Conservation (phyloP, 2,888 invertebrate genomes). For the Pachymerium ferrugineum region DNA sequence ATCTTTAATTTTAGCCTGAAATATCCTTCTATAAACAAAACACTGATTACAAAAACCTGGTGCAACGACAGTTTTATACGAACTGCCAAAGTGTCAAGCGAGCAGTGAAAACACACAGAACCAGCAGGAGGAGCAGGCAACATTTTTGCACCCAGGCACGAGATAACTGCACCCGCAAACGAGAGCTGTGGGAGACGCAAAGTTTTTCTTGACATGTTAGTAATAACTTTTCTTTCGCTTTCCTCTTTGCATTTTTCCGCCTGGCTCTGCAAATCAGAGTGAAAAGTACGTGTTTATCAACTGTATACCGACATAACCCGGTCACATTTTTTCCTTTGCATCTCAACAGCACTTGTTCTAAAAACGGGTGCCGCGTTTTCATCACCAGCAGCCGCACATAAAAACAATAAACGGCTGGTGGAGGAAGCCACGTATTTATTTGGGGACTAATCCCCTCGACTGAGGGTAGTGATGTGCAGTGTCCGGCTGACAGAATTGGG, state of each 20-base stretch:
- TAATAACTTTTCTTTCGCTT: background rate
- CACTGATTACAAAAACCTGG: no score
- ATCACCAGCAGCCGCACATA: conserved; percentile 22
- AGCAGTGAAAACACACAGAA: background rate
- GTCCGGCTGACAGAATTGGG: conserved; percentile 33
- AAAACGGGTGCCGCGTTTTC: background rate
- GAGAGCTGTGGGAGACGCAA: background rate
- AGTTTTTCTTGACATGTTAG: no score
- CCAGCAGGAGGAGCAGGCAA: background rate
- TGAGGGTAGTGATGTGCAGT: conserved; percentile 32
- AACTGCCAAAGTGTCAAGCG: background rate
- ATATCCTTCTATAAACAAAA: no score
- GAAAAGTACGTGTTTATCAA: background rate
- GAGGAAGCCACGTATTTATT: conserved; percentile 10
- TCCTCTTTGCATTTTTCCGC: background rate
- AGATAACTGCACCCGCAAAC: background rate
- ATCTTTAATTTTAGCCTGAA: no score
- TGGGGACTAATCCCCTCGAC: conserved; percentile 28
- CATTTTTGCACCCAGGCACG: background rate
- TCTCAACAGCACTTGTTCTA: background rate
- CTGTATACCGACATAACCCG: no score
- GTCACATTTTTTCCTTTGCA: background rate
- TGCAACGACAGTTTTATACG: background rate
- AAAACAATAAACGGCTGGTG: background rate
- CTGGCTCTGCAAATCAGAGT: background rate